Evolutionary conservation across 2,113 vertebrate species (phyloP).

Genomic region (Lamprotornis superbus): DNA sequence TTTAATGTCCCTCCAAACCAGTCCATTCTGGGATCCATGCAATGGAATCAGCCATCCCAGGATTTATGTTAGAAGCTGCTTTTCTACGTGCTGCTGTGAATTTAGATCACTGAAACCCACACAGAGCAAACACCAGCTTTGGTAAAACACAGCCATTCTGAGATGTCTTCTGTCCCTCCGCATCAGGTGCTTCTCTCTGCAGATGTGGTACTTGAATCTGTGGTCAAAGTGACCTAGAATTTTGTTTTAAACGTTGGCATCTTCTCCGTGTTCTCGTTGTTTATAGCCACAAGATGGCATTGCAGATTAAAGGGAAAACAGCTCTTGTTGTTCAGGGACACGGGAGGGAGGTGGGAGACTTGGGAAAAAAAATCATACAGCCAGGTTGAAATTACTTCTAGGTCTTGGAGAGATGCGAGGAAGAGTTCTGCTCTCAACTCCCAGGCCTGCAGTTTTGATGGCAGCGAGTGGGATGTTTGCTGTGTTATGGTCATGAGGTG

Average conservation of each 20-base stretch:
- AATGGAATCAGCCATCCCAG: neutral
- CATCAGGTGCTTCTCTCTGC: neutral
- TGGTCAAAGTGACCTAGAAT: neutral
- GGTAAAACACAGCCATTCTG: neutral
- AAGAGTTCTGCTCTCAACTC: neutral
- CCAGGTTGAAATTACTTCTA: neutral
- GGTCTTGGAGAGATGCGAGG: neutral
- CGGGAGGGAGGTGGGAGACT: neutral
- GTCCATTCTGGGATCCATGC: neutral
- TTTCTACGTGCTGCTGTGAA: accelerated
- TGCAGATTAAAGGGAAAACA: constrained; percentile 76
- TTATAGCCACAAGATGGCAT: constrained; percentile 77
- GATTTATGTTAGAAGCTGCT: neutral
- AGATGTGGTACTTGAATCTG: neutral
- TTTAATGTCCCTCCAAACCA: neutral
- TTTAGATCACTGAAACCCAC: neutral
- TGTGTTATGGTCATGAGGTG: neutral
- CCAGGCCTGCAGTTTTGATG: neutral
- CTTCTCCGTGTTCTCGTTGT: constrained; percentile 35
- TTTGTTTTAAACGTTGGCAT: neutral
- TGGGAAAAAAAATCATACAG: neutral
- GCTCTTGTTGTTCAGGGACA: neutral
- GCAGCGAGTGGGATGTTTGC: neutral
- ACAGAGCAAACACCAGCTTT: neutral
- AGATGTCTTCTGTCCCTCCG: neutral